Evolutionary conservation across 1,140 invertebrate genomes (phyloP).

Genomic region (Geopemphigus sp.): DNA sequence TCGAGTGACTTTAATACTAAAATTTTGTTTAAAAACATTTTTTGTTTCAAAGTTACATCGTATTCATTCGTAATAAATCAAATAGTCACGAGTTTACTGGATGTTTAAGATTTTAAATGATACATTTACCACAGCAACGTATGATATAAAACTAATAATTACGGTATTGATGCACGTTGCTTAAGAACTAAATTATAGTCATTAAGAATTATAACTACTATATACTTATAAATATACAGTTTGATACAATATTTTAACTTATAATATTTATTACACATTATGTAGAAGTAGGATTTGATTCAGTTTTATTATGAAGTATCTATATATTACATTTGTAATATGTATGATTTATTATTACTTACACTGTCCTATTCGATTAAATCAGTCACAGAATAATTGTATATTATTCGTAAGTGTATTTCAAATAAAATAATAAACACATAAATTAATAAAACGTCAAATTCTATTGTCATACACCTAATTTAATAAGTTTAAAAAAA

Average conservation of each 20-base stretch:
- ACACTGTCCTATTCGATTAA: too few relatives aligned
- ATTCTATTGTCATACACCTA: background rate
- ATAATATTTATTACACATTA: background rate
- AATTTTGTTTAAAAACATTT: too few relatives aligned
- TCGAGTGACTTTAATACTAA: too few relatives aligned
- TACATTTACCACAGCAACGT: background rate
- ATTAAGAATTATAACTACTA: background rate
- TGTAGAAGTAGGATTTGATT: background rate
- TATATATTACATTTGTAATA: too few relatives aligned
- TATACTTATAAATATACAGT: background rate
- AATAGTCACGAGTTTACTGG: too few relatives aligned
- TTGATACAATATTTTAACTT: background rate
- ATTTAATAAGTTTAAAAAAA: background rate
- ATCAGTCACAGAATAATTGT: too few relatives aligned
- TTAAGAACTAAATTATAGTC: background rate
- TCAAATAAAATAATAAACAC: too few relatives aligned
- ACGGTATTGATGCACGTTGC: background rate
- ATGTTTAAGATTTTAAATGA: background rate
- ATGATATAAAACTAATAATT: background rate
- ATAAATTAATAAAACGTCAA: too few relatives aligned
- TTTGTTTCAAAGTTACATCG: too few relatives aligned
- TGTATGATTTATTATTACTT: too few relatives aligned
- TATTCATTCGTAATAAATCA: too few relatives aligned
- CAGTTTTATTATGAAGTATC: background rate
- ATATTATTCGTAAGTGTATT: too few relatives aligned